A percentile compares a stretch with the other conserved stretches of the same genome.
These are phyloP conservation scores for Callimorpha dominula DNA, from an alignment of 2,888 invertebrate genomes.

Conservation along the genomic window DNA sequence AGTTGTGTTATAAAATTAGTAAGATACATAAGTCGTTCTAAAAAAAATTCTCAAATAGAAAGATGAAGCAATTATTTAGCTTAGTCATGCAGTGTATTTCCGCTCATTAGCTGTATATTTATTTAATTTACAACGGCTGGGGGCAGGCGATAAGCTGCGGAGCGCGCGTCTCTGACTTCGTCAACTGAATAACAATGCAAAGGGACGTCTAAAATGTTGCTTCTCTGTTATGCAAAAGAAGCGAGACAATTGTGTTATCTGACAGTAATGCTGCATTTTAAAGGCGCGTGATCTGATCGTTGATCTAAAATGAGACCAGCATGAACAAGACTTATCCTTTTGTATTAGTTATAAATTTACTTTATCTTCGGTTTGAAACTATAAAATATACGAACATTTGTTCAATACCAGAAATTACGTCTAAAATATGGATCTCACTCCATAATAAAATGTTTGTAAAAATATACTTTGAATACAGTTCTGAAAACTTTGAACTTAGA, in stretches of 20 bases:
- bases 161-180: conserved; percentile 79
- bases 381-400: neutral
- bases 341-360: neutral
- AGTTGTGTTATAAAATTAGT: conserved; percentile 20
- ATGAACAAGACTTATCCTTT: conserved; percentile 59
- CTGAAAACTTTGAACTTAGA: conserved; percentile 10
- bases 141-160: conserved; percentile 82
- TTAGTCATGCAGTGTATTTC: conserved; percentile 84
- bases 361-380: neutral
- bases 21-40: conserved; percentile 18
- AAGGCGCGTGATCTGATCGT: conserved; percentile 41
- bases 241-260: conserved; percentile 53
- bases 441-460: neutral
- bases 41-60: conserved; percentile 58
- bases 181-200: conserved; percentile 84
- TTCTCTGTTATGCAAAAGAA: conserved; percentile 62
- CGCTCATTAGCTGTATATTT: conserved; percentile 86
- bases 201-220: conserved; percentile 76
- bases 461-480: neutral
- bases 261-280: conserved; percentile 62
- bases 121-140: conserved; percentile 86
- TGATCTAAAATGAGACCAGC: conserved; percentile 47
- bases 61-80: conserved; percentile 83
- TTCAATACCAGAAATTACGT: neutral
- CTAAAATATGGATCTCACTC: neutral